Conservation (phyloP, 2,888 invertebrate genomes). For the Timandra comae region DNA sequence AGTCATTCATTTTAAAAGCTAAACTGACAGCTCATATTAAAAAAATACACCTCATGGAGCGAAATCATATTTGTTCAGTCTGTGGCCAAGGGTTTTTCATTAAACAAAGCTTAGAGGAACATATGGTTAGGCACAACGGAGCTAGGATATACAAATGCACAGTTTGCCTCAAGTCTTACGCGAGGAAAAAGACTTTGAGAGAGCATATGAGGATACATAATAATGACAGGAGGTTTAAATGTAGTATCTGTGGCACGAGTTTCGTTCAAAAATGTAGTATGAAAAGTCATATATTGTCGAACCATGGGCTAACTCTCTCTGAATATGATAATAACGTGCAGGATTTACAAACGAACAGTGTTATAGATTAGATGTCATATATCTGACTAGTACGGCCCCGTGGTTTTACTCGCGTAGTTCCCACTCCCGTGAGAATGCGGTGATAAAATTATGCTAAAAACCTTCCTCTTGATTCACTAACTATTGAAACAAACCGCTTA, state of each 20-base stretch:
- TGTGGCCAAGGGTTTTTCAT: conserved; percentile 64
- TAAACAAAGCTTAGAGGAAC: conserved; percentile 68
- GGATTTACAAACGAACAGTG: no score
- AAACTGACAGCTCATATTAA: conserved; percentile 62
- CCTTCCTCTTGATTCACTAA: no score
- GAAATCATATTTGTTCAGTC: conserved; percentile 56
- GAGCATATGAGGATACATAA: conserved; percentile 68
- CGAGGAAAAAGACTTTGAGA: conserved; percentile 47
- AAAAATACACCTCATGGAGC: conserved; percentile 61
- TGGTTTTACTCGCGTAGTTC: no score
- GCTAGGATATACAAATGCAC: conserved; percentile 50
- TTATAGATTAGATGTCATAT: no score
- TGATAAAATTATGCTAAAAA: no score
- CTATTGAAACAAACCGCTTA: no score
- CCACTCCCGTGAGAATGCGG: no score
- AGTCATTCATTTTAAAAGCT: conserved; percentile 55
- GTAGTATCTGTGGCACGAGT: conserved; percentile 49
- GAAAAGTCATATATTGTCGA: conserved; percentile 62
- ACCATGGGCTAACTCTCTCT: conserved; percentile 51
- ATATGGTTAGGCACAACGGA: conserved; percentile 68
- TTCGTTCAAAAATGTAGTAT: conserved; percentile 65
- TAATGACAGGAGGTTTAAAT: conserved; percentile 61
- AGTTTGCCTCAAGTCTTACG: conserved; percentile 58
- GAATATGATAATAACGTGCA: conserved; percentile 59
- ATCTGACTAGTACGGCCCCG: no score